Evolutionary conservation across 2,797 vertebrate species (phyloP), one percentile per base, ranked within the genome.

Genomic region (Epinephelus malabaricus): DNA sequence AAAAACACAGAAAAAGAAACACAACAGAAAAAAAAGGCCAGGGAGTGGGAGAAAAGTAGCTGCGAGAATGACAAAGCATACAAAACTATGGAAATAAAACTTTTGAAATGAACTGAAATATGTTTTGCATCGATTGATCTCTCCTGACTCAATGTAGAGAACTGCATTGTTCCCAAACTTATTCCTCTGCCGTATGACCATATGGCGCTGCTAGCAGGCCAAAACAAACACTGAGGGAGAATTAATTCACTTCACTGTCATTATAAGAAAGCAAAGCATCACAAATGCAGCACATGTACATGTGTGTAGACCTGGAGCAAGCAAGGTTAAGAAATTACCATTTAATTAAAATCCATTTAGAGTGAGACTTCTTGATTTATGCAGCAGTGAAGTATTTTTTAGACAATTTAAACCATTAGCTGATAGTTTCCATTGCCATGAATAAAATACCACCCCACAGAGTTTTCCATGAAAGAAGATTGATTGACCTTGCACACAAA

Each of bases 141-240:
- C 38, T 46, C 23, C 34, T 27, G 51, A 65, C 69, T 78, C 59
- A 6, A 3, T 72, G 70, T 18, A 14, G 60, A 60, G 67, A 79
- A 58, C 4, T 2, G 59, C 8, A 65, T 82, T 75, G 71, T 87
- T 86, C 67, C 54, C 50, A 62, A 60, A 82, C 61, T 73, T 69
- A 30, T 76, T 70, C 63, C 4, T 6, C 64, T 17, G 53, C 56
- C 53, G 70, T 78, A 60, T 69, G 82, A 56, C 63, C 81, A 81
- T 87, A 79, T 80, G 86, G 71, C 50, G 51, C 66, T 59, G 34
- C 81, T 43, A 6, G 72, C 27, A 63, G 43, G 71, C 72, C 73
- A 79, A 69, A 59, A 59, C 60, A 83, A 75, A 73, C 61, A 51
- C 21, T 21, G 61, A 14, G 11, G 40, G 34, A 45, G 43, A 73